Evolutionary conservation across 2,797 vertebrate genomes (phyloP).

Genomic region (Tachyglossus aculeatus): DNA sequence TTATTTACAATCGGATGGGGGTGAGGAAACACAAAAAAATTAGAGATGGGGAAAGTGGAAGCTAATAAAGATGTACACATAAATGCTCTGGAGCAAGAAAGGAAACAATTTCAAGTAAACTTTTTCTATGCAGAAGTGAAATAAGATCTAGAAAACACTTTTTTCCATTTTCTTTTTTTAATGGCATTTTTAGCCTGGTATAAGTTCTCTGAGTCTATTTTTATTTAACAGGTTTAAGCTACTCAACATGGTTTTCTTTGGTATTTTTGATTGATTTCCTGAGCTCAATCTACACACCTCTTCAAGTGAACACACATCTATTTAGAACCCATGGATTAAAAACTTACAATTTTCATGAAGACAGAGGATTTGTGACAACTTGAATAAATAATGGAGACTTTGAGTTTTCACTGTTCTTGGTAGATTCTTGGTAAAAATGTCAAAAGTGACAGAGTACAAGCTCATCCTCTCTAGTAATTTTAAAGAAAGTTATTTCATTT

Average conservation of each 20-base stretch:
- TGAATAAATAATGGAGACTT: background rate
- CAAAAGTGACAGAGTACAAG: conserved; percentile 4
- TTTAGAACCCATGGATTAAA: background rate
- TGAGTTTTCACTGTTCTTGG: background rate
- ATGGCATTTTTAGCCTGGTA: background rate
- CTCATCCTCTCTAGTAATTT: background rate
- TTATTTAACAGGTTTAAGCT: background rate
- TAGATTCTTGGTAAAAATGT: background rate
- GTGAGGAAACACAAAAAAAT: no score
- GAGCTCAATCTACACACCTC: background rate
- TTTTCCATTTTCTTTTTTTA: background rate
- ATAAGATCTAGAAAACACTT: background rate
- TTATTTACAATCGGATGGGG: no score
- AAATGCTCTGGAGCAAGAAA: no score
- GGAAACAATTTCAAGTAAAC: no score
- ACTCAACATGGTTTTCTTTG: background rate
- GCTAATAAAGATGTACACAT: no score
- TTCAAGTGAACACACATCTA: background rate
- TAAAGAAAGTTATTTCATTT: background rate
- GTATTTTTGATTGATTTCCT: background rate
- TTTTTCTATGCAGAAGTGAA: background rate
- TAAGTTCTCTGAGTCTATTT: background rate
- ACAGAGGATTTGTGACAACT: background rate
- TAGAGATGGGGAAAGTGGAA: no score
- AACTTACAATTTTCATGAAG: conserved; percentile 10